A percentile compares a stretch with the other conserved stretches of the same genome.
phyloP scores from a whole-genome alignment of 2,888 invertebrate genomes.

The Calameuta pallipes region DNA sequence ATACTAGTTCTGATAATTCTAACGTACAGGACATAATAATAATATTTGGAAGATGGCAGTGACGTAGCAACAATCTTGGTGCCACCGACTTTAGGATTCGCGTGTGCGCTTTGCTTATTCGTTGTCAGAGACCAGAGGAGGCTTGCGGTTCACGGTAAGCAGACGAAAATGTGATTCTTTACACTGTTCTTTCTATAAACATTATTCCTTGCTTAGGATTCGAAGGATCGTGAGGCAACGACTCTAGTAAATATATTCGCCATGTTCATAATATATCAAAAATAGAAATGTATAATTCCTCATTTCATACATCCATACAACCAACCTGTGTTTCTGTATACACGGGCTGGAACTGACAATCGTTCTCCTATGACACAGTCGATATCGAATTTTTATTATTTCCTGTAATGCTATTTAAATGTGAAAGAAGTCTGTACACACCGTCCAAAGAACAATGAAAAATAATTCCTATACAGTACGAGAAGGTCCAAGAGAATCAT shows the following conservation, averaged over 20 bases:
- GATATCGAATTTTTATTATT: neutral
- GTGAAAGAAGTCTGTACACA: neutral
- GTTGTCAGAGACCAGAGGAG: constrained; percentile 34
- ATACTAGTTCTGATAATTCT: constrained; percentile 3
- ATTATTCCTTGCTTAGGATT: neutral
- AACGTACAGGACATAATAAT: neutral
- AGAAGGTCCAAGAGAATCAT: neutral
- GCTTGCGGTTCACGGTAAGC: constrained; percentile 44
- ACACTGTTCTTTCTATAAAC: constrained; percentile 34
- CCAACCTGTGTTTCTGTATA: neutral
- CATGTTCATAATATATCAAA: neutral
- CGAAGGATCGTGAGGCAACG: neutral
- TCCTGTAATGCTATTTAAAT: neutral
- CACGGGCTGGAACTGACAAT: neutral
- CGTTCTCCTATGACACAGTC: neutral
- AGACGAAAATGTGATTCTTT: constrained; percentile 31
- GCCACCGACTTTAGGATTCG: constrained; percentile 14
- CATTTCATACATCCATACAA: neutral
- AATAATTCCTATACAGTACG: neutral
- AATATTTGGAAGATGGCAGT: constrained; percentile 22
- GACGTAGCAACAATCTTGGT: constrained; percentile 17
- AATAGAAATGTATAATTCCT: neutral
- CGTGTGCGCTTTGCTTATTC: constrained; percentile 33
- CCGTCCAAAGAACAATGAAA: neutral
- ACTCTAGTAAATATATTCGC: neutral